Evolutionary conservation across 1,140 invertebrate genomes (phyloP).

Genomic region (Caenorhabditis inopinata): DNA sequence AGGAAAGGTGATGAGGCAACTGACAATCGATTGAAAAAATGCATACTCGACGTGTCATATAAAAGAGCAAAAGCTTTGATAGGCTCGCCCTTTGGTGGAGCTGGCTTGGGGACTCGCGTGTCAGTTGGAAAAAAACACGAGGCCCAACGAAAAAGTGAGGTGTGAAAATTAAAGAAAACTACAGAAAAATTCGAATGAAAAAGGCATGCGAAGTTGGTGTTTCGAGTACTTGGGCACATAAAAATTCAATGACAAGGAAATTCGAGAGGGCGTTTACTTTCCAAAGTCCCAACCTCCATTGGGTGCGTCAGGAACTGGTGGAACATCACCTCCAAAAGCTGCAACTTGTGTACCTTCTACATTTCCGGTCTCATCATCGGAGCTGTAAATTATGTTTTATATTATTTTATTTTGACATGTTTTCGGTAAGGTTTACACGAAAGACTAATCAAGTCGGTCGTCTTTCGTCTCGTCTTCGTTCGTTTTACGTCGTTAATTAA

Average conservation of each 20-base stretch:
- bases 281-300: constrained; percentile 15
- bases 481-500: too few species aligned
- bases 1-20: constrained; percentile 8
- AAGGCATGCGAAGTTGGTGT: background rate
- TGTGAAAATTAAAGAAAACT: constrained; percentile 16
- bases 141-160: constrained; percentile 24
- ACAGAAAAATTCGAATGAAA: constrained; percentile 2
- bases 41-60: constrained; percentile 8
- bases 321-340: constrained; percentile 2
- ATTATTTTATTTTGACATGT: too few species aligned
- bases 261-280: background rate
- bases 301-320: background rate
- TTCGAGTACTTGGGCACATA: background rate
- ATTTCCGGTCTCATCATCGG: constrained; percentile 7
- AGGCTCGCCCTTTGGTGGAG: background rate
- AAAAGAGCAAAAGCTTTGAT: background rate
- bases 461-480: too few species aligned
- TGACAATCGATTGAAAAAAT: background rate
- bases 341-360: background rate
- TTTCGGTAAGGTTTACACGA: too few species aligned
- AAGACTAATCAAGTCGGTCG: too few species aligned
- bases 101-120: constrained; percentile 11
- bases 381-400: background rate
- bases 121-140: background rate
- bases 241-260: background rate